Percentiles rank a stretch among this genome's conserved stretches.
These are phyloP conservation scores for Taurulus bubalis DNA, from an alignment of 2,113 vertebrate species.

Conservation along the genomic window DNA sequence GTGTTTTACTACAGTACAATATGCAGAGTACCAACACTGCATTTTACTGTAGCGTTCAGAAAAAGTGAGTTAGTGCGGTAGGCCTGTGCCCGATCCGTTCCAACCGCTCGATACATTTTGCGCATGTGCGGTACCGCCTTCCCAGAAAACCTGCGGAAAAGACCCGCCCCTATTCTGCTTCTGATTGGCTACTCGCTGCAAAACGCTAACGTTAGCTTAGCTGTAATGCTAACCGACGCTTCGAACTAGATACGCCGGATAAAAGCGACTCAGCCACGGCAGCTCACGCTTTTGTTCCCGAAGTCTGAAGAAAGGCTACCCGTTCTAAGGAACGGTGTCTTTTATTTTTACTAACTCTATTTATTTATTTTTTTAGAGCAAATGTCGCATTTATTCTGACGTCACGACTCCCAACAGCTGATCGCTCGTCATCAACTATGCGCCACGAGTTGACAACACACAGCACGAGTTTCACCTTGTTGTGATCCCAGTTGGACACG, in stretches of 20 bases:
- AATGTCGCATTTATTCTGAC: slow-evolving; percentile 35
- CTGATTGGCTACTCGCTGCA: neutral
- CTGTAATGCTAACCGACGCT: neutral
- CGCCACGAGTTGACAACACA: slow-evolving; percentile 55
- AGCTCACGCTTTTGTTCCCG: neutral
- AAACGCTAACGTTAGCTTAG: neutral
- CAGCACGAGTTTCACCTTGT: slow-evolving; percentile 73
- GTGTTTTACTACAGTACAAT: neutral
- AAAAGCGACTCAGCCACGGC: neutral
- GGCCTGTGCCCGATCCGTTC: no score
- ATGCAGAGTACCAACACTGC: no score
- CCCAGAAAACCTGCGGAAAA: neutral
- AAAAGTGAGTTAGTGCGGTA: no score
- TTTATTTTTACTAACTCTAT: neutral
- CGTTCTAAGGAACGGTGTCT: neutral
- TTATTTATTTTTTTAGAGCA: no score
- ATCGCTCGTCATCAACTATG: slow-evolving; percentile 42
- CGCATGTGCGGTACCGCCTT: neutral
- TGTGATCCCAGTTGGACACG: slow-evolving; percentile 24
- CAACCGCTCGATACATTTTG: neutral
- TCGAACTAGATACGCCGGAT: neutral
- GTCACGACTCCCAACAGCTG: slow-evolving; percentile 61
- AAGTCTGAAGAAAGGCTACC: neutral
- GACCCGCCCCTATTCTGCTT: neutral
- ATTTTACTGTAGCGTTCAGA: no score